Conservation (phyloP, 2,888 invertebrate genomes). For the Oxytorus armatus region DNA sequence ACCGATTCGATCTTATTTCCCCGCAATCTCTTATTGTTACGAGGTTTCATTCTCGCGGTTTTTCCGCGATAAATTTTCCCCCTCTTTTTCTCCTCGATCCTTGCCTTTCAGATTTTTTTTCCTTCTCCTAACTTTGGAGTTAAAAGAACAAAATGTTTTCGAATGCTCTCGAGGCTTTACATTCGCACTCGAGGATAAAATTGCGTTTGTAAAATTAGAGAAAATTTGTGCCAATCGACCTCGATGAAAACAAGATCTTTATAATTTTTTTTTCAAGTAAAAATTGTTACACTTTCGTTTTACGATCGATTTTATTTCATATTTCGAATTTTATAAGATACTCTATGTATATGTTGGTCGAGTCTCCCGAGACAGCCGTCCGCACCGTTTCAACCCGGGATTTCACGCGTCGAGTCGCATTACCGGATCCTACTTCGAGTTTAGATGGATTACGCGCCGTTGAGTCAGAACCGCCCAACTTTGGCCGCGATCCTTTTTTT, state of each 20-base stretch:
- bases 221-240: too few relatives aligned
- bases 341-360: conserved; percentile 2
- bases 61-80: conserved; percentile 28
- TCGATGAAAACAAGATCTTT: too few relatives aligned
- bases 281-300: background rate
- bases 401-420: conserved; percentile 81
- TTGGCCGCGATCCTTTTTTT: conserved; percentile 23
- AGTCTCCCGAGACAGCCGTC: conserved; percentile 70
- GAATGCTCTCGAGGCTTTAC: too few relatives aligned
- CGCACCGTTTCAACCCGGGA: conserved; percentile 71
- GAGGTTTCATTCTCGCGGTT: conserved; percentile 52
- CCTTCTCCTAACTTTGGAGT: too few relatives aligned
- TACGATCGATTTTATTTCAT: conserved; percentile 6
- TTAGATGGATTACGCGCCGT: conserved; percentile 77
- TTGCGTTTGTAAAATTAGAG: too few relatives aligned
- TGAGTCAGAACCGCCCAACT: conserved; percentile 70
- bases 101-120: conserved; percentile 2
- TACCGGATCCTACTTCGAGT: conserved; percentile 77
- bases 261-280: too few relatives aligned
- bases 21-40: conserved; percentile 60
- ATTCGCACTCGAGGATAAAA: too few relatives aligned
- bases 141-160: too few relatives aligned
- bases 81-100: background rate
- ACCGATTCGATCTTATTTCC: conserved; percentile 38
- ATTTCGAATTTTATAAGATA: background rate